Evolutionary conservation across 2,888 invertebrate species (phyloP).

Genomic region (Acrobasis suavella): DNA sequence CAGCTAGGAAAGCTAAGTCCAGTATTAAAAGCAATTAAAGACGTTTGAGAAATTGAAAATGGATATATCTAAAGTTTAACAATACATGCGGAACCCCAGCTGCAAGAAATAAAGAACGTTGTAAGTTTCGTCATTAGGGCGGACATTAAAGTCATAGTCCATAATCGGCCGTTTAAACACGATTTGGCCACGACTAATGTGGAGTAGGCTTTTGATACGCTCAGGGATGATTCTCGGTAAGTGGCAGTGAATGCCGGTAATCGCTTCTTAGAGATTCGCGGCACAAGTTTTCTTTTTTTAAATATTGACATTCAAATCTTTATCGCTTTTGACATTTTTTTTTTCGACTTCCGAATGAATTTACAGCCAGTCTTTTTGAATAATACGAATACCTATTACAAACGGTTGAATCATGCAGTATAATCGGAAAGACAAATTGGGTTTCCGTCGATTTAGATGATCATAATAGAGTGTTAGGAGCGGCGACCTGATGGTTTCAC

Average conservation of each 20-base stretch:
- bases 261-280: conserved; percentile 11
- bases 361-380: background rate
- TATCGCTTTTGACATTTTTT: background rate
- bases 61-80: conserved; percentile 12
- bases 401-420: no score
- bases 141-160: conserved; percentile 24
- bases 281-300: conserved; percentile 7
- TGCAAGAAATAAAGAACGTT: conserved; percentile 20
- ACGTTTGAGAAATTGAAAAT: background rate
- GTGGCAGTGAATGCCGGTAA: conserved; percentile 8
- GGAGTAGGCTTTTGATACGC: conserved; percentile 18
- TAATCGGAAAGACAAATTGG: no score
- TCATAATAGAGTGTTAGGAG: no score
- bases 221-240: conserved; percentile 19
- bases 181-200: conserved; percentile 24
- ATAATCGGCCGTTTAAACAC: conserved; percentile 25
- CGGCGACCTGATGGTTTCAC: no score
- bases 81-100: conserved; percentile 20
- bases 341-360: background rate
- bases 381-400: background rate
- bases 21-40: conserved; percentile 12
- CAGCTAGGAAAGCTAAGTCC: conserved; percentile 1
- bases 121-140: conserved; percentile 21
- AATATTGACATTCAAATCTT: background rate
- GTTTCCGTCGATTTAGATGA: no score